Percentiles rank a stretch among this genome's conserved stretches.
phyloP scores from a whole-genome alignment of 2,797 vertebrate genomes.

The Agapornis canus region DNA sequence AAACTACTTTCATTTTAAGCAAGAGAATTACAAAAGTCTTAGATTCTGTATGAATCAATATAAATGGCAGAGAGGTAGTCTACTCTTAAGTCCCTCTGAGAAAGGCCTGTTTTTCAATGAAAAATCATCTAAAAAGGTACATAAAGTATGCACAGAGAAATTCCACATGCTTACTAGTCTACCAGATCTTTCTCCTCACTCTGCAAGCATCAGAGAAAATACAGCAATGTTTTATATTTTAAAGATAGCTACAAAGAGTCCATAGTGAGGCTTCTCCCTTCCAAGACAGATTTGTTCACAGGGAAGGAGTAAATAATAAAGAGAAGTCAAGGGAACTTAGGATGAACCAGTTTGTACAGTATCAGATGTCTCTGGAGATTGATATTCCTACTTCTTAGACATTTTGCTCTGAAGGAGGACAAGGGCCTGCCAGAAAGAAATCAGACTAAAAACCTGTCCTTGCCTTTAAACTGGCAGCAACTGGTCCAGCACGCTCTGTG shows the following conservation, averaged over 20 bases:
- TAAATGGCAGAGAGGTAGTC: background rate
- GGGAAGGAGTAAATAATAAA: background rate
- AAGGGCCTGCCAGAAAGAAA: background rate
- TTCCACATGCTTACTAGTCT: background rate
- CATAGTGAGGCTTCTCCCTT: background rate
- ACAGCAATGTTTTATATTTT: background rate
- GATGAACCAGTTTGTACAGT: background rate
- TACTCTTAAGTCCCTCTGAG: background rate
- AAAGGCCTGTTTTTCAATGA: background rate
- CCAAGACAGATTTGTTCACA: background rate
- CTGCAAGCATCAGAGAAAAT: background rate
- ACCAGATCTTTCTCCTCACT: background rate
- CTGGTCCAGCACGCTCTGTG: background rate
- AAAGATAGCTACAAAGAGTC: background rate
- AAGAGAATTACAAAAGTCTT: background rate
- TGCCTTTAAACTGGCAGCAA: background rate
- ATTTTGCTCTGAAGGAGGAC: background rate
- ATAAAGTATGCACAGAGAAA: background rate
- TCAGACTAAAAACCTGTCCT: background rate
- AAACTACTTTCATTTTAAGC: background rate
- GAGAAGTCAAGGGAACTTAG: background rate
- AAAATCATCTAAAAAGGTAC: background rate
- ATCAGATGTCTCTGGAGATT: background rate
- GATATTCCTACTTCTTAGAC: background rate
- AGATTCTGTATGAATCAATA: background rate